Evolutionary conservation across 30 jellyfish, hydroid and myxozoan genomes (phyloP).

Genomic region (Turritopsis rubra): DNA sequence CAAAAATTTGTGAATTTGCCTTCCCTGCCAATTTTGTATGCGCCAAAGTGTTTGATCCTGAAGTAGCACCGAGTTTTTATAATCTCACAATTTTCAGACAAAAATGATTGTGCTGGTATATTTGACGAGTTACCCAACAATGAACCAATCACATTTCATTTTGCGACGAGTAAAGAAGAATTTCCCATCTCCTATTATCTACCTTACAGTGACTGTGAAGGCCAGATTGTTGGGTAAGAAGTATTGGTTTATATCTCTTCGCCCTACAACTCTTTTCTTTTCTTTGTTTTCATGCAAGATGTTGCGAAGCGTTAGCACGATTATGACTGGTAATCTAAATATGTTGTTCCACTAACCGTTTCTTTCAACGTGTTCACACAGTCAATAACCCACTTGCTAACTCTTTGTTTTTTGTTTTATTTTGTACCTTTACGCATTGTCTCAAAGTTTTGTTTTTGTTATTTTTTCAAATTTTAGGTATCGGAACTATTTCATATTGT

Average conservation of each 20-base stretch:
- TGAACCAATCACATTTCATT: neutral
- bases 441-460: no score
- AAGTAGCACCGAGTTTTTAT: no score
- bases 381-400: neutral
- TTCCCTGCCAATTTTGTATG: no score
- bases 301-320: no score
- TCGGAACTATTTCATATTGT: slow-evolving; percentile 18
- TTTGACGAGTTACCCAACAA: slow-evolving; percentile 32
- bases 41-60: no score
- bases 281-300: neutral
- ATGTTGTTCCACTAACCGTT: no score
- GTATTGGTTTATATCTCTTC: neutral
- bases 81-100: slow-evolving; percentile 7
- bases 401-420: neutral
- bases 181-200: slow-evolving; percentile 22
- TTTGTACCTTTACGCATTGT: no score
- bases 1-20: neutral
- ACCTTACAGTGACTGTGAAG: slow-evolving; percentile 19
- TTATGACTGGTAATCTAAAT: no score
- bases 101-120: slow-evolving; percentile 25
- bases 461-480: slow-evolving; percentile 2
- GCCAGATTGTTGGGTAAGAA: slow-evolving; percentile 22
- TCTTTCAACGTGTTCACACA: no score
- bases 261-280: neutral
- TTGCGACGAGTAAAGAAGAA: slow-evolving; percentile 9